Base-by-base conservation (phyloP, 2,888 invertebrate species). In the Trissoscelio sp. region DNA sequence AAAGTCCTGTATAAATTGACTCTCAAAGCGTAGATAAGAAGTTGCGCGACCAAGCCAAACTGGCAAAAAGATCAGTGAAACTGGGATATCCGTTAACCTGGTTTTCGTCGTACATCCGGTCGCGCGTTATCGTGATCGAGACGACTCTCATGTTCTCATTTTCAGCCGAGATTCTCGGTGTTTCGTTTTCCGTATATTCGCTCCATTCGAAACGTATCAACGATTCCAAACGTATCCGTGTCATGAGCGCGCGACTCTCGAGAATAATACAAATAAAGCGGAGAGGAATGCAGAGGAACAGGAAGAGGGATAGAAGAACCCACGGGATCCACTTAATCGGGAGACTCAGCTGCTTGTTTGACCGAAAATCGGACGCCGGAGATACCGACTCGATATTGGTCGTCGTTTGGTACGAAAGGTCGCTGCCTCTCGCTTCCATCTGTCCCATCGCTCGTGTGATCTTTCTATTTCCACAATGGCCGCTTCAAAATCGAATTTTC, bases 41-140 rank as follows among this genome's bases (percentile, higher is more conserved):
- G 72, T 55, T 62, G 67, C 60, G 79, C 62, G 74, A 69, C 64
- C 58, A 60, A 70, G 44, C 31, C 42, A 34, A 67, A 62, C 70
- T 67, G 62, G 70, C 48, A 73, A 80, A 75, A 77, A 70, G 78
- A 78, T 78, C 80, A 78, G 70, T 48, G 78, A 24, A 70, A 79
- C 67, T 67, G 80, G 66, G 78, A 83, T 80, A 82, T 77, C 79
- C 69, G 67, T 72, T 82, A 79, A 82, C 82, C 73, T 53, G 73
- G 77, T 82, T 82, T 78, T 67, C 81, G 34, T 74, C 73, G 73
- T 75, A 62, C 70, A 74, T 79, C 66, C 78, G 46, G 73, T 60
- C 39, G 22, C 66, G 57, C 66, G 58, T 64, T 80, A 69, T 74
- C 77, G 48, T 46, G 80, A 80, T 80, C 73, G 55, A 66, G 73